Evolutionary conservation across 2,888 invertebrate genomes (phyloP).

Genomic region (Brachyopa scutellaris): DNA sequence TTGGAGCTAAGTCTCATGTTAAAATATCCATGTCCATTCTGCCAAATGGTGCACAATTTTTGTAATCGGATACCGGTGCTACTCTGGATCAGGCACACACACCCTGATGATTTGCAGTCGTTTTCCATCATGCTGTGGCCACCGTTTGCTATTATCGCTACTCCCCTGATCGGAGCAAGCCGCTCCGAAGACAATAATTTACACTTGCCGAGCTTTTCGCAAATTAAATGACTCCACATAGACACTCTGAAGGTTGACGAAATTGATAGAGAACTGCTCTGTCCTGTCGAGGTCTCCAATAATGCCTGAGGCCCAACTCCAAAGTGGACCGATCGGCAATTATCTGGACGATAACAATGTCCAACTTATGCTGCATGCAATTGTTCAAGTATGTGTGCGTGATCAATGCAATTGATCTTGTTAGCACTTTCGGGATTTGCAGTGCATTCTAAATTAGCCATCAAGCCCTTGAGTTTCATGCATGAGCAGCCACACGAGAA

Average conservation of each 20-base stretch:
- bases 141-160: slow-evolving; percentile 23
- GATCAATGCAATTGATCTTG: slow-evolving; percentile 70
- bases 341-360: slow-evolving; percentile 48
- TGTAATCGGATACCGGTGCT: neutral
- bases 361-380: slow-evolving; percentile 30
- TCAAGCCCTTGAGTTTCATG: slow-evolving; percentile 57
- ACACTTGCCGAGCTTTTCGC: slow-evolving; percentile 10
- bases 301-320: slow-evolving; percentile 13
- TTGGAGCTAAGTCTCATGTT: slow-evolving; percentile 39
- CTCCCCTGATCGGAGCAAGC: neutral
- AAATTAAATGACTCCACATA: slow-evolving; percentile 22
- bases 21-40: slow-evolving; percentile 45
- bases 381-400: slow-evolving; percentile 41
- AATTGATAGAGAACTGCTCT: slow-evolving; percentile 6
- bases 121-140: slow-evolving; percentile 22
- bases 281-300: slow-evolving; percentile 16
- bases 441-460: slow-evolving; percentile 48
- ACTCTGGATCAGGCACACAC: slow-evolving; percentile 16
- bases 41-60: slow-evolving; percentile 10
- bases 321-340: slow-evolving; percentile 26
- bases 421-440: slow-evolving; percentile 51
- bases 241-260: slow-evolving; percentile 63
- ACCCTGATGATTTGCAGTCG: slow-evolving; percentile 21
- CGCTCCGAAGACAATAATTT: slow-evolving; percentile 39
- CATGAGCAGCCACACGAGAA: slow-evolving; percentile 39